Conservation (phyloP, 2,888 invertebrate species). For the Polietes domitor region DNA sequence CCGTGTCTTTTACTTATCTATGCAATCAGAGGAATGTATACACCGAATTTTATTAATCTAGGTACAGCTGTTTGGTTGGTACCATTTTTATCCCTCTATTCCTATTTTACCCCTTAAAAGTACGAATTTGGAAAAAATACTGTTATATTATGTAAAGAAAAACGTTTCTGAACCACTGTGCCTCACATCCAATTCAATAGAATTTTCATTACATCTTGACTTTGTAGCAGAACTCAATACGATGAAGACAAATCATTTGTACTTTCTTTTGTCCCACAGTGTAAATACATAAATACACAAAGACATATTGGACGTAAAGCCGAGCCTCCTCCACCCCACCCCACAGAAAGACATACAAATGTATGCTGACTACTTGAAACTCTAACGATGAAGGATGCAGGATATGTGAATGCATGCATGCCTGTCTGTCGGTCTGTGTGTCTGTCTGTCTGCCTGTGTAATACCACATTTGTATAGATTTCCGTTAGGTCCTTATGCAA, state of each 20-base stretch:
- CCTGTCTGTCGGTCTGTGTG: neutral
- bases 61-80: too few relatives aligned
- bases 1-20: too few relatives aligned
- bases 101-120: too few relatives aligned
- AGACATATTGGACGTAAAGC: neutral
- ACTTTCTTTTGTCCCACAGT: neutral
- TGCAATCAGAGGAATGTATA: too few relatives aligned
- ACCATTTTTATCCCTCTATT: too few relatives aligned
- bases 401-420: neutral
- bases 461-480: constrained; percentile 55
- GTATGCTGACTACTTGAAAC: neutral
- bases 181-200: too few relatives aligned
- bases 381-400: neutral
- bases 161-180: too few relatives aligned
- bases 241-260: neutral
- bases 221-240: too few relatives aligned
- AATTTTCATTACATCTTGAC: too few relatives aligned
- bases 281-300: neutral
- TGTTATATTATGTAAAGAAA: too few relatives aligned
- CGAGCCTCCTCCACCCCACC: neutral
- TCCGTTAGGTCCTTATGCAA: constrained; percentile 17
- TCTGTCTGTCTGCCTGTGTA: neutral
- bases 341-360: neutral
- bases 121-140: too few relatives aligned
- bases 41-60: too few relatives aligned